Base-by-base conservation (phyloP, 2,113 vertebrate species). In the Nesogale talazaci region DNA sequence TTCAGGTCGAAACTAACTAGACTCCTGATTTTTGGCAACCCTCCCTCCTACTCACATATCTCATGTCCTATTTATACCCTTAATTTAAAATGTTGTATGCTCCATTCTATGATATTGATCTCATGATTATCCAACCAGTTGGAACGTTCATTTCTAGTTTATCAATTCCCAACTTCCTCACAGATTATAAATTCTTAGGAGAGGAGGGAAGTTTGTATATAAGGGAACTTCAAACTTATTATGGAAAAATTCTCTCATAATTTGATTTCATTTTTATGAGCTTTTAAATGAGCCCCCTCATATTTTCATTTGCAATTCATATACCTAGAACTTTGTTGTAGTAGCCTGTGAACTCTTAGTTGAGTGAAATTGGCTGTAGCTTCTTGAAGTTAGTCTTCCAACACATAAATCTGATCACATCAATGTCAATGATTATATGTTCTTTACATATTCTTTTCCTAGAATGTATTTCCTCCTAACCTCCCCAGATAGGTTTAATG, bases 161-260 rank as follows among this genome's bases (percentile, higher is more conserved):
- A 52, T 52, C 57, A 0, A 31, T 81, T 94, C 7, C 23, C 27
- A n/a, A n/a, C n/a, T 52, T 52, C 10, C 46, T 52, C 46, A 52
- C 12, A 69, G 19, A 57, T 5, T 0, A 0, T 23, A 81, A 78
- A 1, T 40, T 80, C 6, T 0, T 1, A 25, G 63, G 82, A 12
- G 34, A 6, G 10, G 52, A 63, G 34, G 22, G 1, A 57, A 89
- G 22, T 67, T 77, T 70, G 1, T n/a, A 2, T 59, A 46, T 12
- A 61, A 61, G 59, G 59, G 22, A 6, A 23, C 59, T 61, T 61
- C 59, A 61, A 61, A 61, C 19, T 20, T 4, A 5, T 61, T 61
- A 20, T 61, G 22, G 59, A 61, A 61, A 61, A 61, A 22, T 61
- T 61, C 5, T 23, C 2, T 61, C 22, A 61, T 61, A 2, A 20